Conservation (phyloP, 2,888 invertebrate species). For the Phymatocera aterrima region DNA sequence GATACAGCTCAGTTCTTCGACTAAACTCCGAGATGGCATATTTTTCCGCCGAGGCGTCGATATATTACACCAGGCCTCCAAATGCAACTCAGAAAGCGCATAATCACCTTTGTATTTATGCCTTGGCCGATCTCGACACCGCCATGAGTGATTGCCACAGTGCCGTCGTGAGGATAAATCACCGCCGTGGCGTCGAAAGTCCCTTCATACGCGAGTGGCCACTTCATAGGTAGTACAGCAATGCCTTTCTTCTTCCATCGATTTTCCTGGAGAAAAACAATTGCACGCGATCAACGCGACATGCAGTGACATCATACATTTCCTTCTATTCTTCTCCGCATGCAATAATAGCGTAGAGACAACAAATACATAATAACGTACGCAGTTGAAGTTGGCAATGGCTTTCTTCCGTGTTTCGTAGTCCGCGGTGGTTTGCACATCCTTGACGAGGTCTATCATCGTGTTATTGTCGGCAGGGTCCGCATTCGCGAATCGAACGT, state of each 20-base stretch:
- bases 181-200: conserved; percentile 80
- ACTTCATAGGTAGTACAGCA: conserved; percentile 83
- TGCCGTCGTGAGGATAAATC: conserved; percentile 84
- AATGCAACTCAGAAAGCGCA: too few species aligned
- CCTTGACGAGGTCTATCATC: conserved; percentile 76
- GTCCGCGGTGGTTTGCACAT: conserved; percentile 78
- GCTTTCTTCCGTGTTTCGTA: conserved; percentile 77
- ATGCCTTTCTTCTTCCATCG: conserved; percentile 89
- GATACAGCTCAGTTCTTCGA: too few species aligned
- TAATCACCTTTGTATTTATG: conserved; percentile 86
- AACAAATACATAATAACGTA: too few species aligned
- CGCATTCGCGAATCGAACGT: conserved; percentile 79
- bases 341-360: too few species aligned
- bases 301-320: too few species aligned
- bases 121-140: conserved; percentile 91
- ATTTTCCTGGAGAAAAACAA: conserved; percentile 77
- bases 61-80: background rate
- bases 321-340: too few species aligned
- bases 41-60: too few species aligned
- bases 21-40: too few species aligned
- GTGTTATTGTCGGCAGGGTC: conserved; percentile 73
- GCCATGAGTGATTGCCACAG: conserved; percentile 83
- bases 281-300: conserved; percentile 66
- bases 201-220: conserved; percentile 77
- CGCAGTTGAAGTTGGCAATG: conserved; percentile 79